phyloP scores from a whole-genome alignment of 1,140 invertebrate species.

The Tetramorium alpestre region DNA sequence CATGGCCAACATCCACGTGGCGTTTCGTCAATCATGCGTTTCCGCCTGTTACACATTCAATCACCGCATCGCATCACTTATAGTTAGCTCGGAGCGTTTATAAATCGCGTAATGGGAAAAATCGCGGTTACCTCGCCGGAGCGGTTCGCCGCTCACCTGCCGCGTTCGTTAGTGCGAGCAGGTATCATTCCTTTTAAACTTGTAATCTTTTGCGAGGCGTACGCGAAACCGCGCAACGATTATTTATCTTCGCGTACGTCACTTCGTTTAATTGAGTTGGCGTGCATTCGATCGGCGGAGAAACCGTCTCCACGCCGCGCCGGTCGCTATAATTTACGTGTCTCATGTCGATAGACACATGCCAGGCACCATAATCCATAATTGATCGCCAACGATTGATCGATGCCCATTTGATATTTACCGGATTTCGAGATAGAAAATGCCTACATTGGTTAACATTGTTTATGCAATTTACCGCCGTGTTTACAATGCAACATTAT shows the following conservation, averaged over 20 bases:
- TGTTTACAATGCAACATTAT: neutral
- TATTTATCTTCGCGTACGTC: constrained; percentile 68
- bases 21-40: neutral
- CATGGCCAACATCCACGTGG: neutral
- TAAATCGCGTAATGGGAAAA: constrained; percentile 57
- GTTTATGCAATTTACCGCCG: neutral
- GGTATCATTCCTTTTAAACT: constrained; percentile 63
- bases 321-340: constrained; percentile 65
- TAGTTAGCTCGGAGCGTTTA: constrained; percentile 29
- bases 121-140: neutral
- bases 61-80: neutral
- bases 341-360: constrained; percentile 56
- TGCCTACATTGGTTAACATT: neutral
- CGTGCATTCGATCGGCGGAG: constrained; percentile 18
- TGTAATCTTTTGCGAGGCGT: constrained; percentile 64
- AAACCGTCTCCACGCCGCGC: constrained; percentile 27
- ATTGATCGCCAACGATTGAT: constrained; percentile 65
- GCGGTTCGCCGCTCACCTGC: neutral
- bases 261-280: constrained; percentile 70
- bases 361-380: constrained; percentile 67
- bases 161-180: constrained; percentile 51
- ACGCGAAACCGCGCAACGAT: constrained; percentile 49
- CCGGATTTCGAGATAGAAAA: constrained; percentile 6
- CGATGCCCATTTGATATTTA: constrained; percentile 38
- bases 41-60: neutral